A percentile compares a stretch with the other conserved stretches of the same genome.
Evolutionary conservation across 2,888 invertebrate genomes (phyloP).

Genomic region (Sesia bembeciformis): DNA sequence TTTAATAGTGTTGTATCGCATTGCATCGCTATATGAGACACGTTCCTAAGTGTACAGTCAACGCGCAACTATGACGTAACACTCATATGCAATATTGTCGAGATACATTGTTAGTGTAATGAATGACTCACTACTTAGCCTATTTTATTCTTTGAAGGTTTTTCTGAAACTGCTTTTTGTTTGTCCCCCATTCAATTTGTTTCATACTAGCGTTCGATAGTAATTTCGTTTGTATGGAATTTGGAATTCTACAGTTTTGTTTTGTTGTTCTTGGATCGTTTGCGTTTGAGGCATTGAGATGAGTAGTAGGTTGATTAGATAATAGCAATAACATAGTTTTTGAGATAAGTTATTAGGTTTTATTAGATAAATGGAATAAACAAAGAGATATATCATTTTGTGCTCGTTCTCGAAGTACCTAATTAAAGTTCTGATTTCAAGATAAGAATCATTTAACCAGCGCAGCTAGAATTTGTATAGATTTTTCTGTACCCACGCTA

Average conservation of each 20-base stretch:
- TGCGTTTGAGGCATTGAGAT: no score
- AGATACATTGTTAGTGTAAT: conserved; percentile 42
- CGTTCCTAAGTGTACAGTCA: conserved; percentile 10
- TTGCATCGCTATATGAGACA: neutral
- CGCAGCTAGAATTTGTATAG: neutral
- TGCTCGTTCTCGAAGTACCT: no score
- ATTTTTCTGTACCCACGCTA: neutral
- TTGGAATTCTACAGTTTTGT: no score
- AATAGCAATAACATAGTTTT: no score
- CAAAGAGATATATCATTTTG: no score
- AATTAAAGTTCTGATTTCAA: no score
- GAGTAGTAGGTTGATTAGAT: no score
- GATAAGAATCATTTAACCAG: no score
- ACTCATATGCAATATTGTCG: conserved; percentile 27
- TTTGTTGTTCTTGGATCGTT: no score
- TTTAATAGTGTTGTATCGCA: neutral
- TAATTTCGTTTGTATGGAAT: no score
- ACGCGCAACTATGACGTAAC: conserved; percentile 26
- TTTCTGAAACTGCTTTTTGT: conserved; percentile 27
- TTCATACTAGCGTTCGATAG: neutral
- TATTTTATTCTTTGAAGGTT: conserved; percentile 36
- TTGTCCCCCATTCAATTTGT: neutral
- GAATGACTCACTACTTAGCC: conserved; percentile 24
- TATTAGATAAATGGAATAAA: no score
- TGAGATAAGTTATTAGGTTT: no score